Evolutionary conservation across 2,888 invertebrate species (phyloP), one percentile per base, ranked within the genome.

Genomic region (Ctena decussata): DNA sequence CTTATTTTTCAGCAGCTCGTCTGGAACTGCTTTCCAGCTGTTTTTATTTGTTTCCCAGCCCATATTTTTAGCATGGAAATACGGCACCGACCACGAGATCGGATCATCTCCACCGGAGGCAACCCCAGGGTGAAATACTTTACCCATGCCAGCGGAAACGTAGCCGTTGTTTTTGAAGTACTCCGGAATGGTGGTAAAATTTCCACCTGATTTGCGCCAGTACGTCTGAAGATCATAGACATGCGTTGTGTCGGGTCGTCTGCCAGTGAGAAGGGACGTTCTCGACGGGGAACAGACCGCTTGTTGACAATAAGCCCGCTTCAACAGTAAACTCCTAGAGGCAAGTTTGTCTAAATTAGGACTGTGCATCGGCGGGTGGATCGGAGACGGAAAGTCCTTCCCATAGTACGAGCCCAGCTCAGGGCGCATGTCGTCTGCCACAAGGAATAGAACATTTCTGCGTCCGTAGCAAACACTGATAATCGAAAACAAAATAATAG

Each of bases 71-170:
- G 74, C 69, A 27, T 78, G 81, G 70, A 76, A 89, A 65, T 90
- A 88, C 0, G 84, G 75, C 35, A 80, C 86, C 1, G 88, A 80
- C 90, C 90, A 90, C 11, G 90, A 90, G 15, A 84, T 53, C 12
- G 90, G 90, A 49, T 90, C 89, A 30, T 90, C 44, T 3, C 35
- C 41, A 2, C 44, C 73, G 2, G 77, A 65, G 3, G 72, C 41
- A 3, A 46, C 11, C 15, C 60, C 39, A 46, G 77, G 98, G 96
- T 98, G 98, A 94, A 98, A 98, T 3, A 98, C 96, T 96, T 98
- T 89, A 11, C 91, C 91, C 24, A 86, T 79, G 18, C 91, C 90
- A 27, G 79, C 69, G 8, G 82, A 72, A 5, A 53, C 37, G 60
- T 86, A 87, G 1, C 90, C 91, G 35, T 91, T 80, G 15, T 86